Base-by-base conservation (phyloP, 2,888 invertebrate species). In the Apotomis turbidana region DNA sequence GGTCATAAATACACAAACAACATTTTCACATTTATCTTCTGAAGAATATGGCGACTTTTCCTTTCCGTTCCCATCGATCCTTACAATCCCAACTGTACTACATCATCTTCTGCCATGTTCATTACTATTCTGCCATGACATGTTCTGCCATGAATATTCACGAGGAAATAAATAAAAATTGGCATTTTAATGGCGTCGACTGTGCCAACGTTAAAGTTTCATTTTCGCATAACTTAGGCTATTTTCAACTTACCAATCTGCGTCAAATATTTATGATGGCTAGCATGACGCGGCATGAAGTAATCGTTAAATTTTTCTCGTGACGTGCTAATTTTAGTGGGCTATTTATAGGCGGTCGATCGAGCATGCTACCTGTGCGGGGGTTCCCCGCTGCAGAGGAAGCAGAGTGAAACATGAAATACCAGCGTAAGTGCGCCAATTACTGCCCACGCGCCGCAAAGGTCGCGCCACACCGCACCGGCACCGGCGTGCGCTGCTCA, bases 371-470 rank as follows among this genome's bases (percentile, higher is more conserved):
- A 59, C 58, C 57, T 59, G 58, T 51, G n/a, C n/a, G 10, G 51
- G 67, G 66, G n/a, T 36, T 46, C 46, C 66, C 66, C 55, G 58
- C 49, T 46, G 12, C 44, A 57, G 55, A 66, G 44, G 54, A 55
- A 38, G 49, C 49, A 49, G 58, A 38, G 38, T 44, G 44, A 44
- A 58, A 38, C 36, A 59, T n/a, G 60, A 60, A 52, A 68, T 61
- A 61, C 55, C 66, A 27, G 41, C n/a, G 57, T 13, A 44, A 62
- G 57, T 63, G 68, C 51, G 59, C 57, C 58, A 68, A 68, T 68
- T 59, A 59, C 62, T 49, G 58, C 59, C 68, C 72, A 72, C 68
- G 59, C 68, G 54, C 68, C 58, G 60, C 46, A 63, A 68, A 72
- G 68, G 72, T 72, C 68, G 58, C 58, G 9, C 3, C 15, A 51